Evolutionary conservation across 2,888 invertebrate species (phyloP), one percentile per base, ranked within the genome.

Genomic region (Drosophila cyrtoloma): DNA sequence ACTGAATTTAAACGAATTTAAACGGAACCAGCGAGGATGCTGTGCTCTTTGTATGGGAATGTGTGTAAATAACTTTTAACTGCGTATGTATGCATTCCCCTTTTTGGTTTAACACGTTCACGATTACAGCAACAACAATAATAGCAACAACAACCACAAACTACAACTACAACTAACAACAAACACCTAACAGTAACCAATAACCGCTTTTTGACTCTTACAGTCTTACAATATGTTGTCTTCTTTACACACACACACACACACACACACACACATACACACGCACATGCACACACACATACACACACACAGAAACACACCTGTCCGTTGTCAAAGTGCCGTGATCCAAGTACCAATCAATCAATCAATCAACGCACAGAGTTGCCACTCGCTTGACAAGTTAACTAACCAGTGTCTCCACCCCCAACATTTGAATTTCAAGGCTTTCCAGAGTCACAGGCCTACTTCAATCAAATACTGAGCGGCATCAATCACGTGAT

Each of bases 401-500:
- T 51, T 37, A 76, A 81, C 51, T 77, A 76, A 65, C 60, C 33
- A 30, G 4, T 22, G 5, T 28, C 35, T 32, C 12, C 47, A 26
- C 47, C 22, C 26, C 47, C 35, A 47, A 4, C 47, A n/a, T 76
- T 64, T 56, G 47, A 68, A 72, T 37, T 90, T 89, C 37, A 93
- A 96, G 96, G 95, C 76, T 95, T 95, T 35, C 93, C 95, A 66
- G 96, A 96, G 91, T 96, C 97, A 86, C 97, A 97, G 90, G 97
- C 97, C 92, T 97, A 96, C 94, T 96, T 97, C 91, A 96, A 96
- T 44, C 97, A 97, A 92, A 96, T 97, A 32, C 94, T 97, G 56
- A 93, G 96, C 80, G 97, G 96, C 73, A 97, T 97, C 74, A 96
- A 97, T 92, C 96, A 97, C 92, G 96, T 97, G 57, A 96, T 97